These are phyloP conservation scores for Tragelaphus imberbis DNA, from an alignment of 2,113 vertebrate species.

Conservation along the genomic window DNA sequence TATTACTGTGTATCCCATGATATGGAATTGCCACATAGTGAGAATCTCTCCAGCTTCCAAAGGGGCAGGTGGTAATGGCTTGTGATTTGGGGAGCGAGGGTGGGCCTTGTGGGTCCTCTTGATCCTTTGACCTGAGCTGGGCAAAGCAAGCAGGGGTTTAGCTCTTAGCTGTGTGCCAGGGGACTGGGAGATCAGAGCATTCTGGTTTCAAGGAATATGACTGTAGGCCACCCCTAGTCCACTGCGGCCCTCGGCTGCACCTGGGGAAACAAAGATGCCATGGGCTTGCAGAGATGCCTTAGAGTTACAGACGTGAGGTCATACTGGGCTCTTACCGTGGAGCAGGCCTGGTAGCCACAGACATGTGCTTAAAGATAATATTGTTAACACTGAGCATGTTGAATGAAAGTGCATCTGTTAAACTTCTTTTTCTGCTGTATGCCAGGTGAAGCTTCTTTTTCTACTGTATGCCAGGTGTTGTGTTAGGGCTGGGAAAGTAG, in stretches of 20 bases:
- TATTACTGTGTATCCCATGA: neutral
- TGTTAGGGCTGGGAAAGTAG: neutral
- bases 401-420: neutral
- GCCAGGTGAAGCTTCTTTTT: neutral
- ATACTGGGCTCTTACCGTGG: neutral
- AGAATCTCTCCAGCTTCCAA: neutral
- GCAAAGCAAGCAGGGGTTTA: neutral
- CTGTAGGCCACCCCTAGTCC: neutral
- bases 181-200: neutral
- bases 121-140: neutral
- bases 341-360: neutral
- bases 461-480: neutral
- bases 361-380: neutral
- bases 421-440: neutral
- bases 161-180: neutral
- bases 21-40: neutral
- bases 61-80: neutral
- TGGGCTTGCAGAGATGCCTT: neutral
- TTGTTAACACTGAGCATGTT: neutral
- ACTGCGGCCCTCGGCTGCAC: neutral
- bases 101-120: neutral
- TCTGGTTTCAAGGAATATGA: neutral
- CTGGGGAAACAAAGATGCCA: neutral
- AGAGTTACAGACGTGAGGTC: neutral
- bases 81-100: neutral